Conservation (phyloP, 92 coral and sea anemone species). For the Porites evermanni region DNA sequence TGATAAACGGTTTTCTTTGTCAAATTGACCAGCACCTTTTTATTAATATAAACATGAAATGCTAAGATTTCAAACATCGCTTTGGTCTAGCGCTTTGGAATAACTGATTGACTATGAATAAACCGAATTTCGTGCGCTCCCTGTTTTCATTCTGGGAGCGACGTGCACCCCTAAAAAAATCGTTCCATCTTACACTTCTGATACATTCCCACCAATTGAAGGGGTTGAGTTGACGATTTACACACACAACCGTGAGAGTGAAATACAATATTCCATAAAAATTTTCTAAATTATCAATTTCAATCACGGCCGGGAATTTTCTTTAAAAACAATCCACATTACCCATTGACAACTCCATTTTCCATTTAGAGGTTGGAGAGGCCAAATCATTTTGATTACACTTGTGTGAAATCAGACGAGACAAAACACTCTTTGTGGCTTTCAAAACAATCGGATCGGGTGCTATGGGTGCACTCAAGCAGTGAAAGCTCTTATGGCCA, state of each 20-base stretch:
- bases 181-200: slow-evolving; percentile 12
- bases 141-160: background rate
- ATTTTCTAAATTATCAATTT: slow-evolving; percentile 33
- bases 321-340: slow-evolving; percentile 69
- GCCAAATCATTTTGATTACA: slow-evolving; percentile 57
- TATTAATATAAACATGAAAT: background rate
- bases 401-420: slow-evolving; percentile 78
- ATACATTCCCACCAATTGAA: background rate
- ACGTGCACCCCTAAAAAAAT: slow-evolving; percentile 13
- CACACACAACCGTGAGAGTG: slow-evolving; percentile 43
- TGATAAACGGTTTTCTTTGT: slow-evolving; percentile 47
- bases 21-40: slow-evolving; percentile 31
- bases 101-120: background rate
- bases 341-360: slow-evolving; percentile 58
- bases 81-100: background rate
- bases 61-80: slow-evolving; percentile 4
- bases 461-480: slow-evolving; percentile 36
- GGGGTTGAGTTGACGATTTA: slow-evolving; percentile 2
- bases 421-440: slow-evolving; percentile 80
- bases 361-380: slow-evolving; percentile 62
- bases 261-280: slow-evolving; percentile 36
- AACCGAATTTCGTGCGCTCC: background rate
- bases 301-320: slow-evolving; percentile 36
- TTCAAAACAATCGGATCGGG: slow-evolving; percentile 65
- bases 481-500: background rate